Conservation (phyloP, 2,888 invertebrate species). For the Limenitis camilla region DNA sequence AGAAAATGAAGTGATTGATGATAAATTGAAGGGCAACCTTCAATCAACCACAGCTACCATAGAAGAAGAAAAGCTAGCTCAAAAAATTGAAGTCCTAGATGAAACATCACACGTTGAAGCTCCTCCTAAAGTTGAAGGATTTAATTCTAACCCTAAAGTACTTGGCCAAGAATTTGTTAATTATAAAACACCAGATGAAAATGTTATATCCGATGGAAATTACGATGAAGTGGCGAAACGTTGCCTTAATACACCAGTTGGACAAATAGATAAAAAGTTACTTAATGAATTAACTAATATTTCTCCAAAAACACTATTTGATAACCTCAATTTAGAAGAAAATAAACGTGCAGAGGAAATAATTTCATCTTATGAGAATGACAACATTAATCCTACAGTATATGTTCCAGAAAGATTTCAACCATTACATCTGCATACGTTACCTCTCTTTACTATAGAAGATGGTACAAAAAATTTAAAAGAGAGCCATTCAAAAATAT, state of each 20-base stretch:
- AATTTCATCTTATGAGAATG: not conserved
- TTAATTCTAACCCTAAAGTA: slow-evolving; percentile 34
- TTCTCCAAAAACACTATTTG: not conserved
- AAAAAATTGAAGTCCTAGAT: slow-evolving; percentile 43
- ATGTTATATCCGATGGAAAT: not conserved
- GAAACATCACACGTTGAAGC: slow-evolving; percentile 43
- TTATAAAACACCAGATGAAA: slow-evolving; percentile 8
- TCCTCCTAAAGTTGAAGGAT: slow-evolving; percentile 32
- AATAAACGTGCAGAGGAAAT: not conserved
- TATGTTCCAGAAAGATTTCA: slow-evolving; percentile 4
- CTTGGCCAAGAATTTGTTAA: slow-evolving; percentile 27
- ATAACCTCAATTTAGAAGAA: not conserved
- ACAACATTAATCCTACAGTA: not conserved
- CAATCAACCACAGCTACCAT: slow-evolving; percentile 34
- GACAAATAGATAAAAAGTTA: slow-evolving; percentile 25
- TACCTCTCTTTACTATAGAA: slow-evolving; percentile 9
- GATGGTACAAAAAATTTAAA: slow-evolving; percentile 8
- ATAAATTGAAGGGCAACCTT: not conserved
- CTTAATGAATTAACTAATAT: slow-evolving; percentile 23
- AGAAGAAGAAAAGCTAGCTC: slow-evolving; percentile 36
- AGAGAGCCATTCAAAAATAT: not conserved
- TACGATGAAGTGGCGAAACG: slow-evolving; percentile 26
- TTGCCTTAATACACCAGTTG: slow-evolving; percentile 21
- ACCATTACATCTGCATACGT: slow-evolving; percentile 11
- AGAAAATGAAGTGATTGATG: not conserved